Evolutionary conservation across 2,113 vertebrate genomes (phyloP).

Genomic region (Anarhynchus alexandrinus): DNA sequence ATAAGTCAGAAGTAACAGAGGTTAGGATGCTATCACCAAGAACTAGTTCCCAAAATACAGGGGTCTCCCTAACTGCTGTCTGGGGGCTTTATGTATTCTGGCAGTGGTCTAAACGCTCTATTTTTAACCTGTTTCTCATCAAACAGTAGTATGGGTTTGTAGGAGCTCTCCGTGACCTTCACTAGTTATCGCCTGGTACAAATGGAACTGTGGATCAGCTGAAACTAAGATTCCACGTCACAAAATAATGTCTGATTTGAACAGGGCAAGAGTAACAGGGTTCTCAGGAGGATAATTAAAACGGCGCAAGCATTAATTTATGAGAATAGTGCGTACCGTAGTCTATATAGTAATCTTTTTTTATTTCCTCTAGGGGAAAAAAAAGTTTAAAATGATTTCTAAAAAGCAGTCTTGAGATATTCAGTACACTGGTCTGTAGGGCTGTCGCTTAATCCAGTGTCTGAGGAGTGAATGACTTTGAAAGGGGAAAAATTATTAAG

Average conservation of each 20-base stretch:
- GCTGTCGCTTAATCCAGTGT: background rate
- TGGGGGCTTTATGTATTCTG: background rate
- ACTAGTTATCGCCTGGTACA: background rate
- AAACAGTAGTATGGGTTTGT: background rate
- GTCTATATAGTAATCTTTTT: background rate
- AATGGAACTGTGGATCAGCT: background rate
- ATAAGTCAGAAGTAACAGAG: conserved; percentile 99
- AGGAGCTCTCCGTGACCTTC: background rate
- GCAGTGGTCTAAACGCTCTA: background rate
- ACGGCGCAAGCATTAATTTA: background rate
- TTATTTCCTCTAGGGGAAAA: background rate
- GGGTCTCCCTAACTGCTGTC: background rate
- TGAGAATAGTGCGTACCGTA: fast-evolving
- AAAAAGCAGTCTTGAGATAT: background rate
- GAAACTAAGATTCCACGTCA: background rate
- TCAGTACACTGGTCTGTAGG: background rate
- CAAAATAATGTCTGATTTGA: background rate
- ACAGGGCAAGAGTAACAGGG: background rate
- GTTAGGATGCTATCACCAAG: conserved; percentile 87
- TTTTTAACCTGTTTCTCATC: background rate
- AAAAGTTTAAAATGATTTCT: background rate
- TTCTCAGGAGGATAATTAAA: background rate
- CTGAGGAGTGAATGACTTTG: background rate
- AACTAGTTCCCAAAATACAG: conserved; percentile 41
- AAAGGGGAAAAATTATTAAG: background rate